These are phyloP conservation scores for Chaenodraco wilsoni DNA, from an alignment of 2,797 vertebrate genomes.

Conservation along the genomic window DNA sequence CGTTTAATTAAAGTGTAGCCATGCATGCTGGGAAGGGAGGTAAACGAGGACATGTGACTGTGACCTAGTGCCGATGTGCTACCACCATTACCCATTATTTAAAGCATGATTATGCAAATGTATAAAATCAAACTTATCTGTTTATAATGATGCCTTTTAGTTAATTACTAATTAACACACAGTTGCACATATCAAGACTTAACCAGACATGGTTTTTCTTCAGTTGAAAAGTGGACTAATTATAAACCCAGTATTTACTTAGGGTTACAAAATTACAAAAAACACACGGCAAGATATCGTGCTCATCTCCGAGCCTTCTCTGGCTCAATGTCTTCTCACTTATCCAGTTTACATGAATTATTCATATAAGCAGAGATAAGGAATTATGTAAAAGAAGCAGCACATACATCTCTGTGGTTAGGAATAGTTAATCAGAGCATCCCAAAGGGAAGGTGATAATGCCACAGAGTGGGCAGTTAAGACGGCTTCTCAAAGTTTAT, in stretches of 20 bases:
- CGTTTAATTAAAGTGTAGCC: constrained; percentile 27
- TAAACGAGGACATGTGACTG: constrained; percentile 1
- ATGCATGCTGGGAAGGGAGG: constrained; percentile 11
- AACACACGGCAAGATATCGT: constrained; percentile 58
- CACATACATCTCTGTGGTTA: constrained; percentile 73
- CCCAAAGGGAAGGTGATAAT: constrained; percentile 69
- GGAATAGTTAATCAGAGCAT: constrained; percentile 77
- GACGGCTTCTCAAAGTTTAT: constrained; percentile 60
- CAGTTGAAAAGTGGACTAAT: constrained; percentile 29
- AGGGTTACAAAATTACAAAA: constrained; percentile 60
- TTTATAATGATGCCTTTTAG: neutral
- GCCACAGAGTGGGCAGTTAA: constrained; percentile 42
- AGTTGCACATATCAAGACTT: neutral
- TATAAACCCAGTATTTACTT: constrained; percentile 57
- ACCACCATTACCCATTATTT: neutral
- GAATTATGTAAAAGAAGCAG: constrained; percentile 77
- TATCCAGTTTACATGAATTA: constrained; percentile 73
- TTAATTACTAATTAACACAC: neutral
- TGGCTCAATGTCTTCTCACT: constrained; percentile 64
- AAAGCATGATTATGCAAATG: constrained; percentile 10
- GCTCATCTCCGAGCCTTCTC: constrained; percentile 46
- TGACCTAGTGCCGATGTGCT: neutral
- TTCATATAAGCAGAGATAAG: constrained; percentile 74
- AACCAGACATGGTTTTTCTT: constrained; percentile 5
- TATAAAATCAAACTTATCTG: constrained; percentile 4